phyloP scores from a whole-genome alignment of 1,140 invertebrate genomes.

The Cydia strobilella region DNA sequence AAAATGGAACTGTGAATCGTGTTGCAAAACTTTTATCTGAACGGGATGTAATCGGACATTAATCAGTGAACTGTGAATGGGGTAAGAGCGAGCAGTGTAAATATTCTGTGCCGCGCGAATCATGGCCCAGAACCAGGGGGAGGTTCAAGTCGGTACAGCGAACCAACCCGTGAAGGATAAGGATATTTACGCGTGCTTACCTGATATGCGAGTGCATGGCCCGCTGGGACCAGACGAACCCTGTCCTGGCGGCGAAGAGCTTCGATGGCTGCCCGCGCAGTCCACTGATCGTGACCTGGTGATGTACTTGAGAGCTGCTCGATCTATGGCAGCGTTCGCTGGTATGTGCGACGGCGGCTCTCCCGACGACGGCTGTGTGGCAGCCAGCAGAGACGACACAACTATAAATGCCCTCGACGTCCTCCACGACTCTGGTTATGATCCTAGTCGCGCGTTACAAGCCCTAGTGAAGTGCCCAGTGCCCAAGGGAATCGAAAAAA shows the following conservation, averaged over 20 bases:
- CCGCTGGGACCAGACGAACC: constrained; percentile 87
- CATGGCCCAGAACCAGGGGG: constrained; percentile 79
- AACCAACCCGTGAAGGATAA: constrained; percentile 77
- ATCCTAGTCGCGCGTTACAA: constrained; percentile 96
- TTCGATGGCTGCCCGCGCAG: constrained; percentile 95
- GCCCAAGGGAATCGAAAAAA: constrained; percentile 97
- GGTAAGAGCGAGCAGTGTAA: constrained; percentile 59
- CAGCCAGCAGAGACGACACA: constrained; percentile 97
- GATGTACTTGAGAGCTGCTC: constrained; percentile 97
- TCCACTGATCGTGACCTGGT: constrained; percentile 96
- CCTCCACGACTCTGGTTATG: constrained; percentile 96
- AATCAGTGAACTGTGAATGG: constrained; percentile 63
- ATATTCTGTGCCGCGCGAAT: constrained; percentile 57
- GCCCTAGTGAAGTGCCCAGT: constrained; percentile 98
- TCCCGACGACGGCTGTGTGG: constrained; percentile 97
- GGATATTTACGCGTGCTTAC: constrained; percentile 85
- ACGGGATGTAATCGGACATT: constrained; percentile 63
- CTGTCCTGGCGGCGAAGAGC: constrained; percentile 90
- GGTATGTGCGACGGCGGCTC: constrained; percentile 99
- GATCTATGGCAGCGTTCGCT: constrained; percentile 95
- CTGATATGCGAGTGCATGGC: constrained; percentile 84
- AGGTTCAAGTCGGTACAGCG: constrained; percentile 75
- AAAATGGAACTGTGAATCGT: constrained; percentile 53
- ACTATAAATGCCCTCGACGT: constrained; percentile 98
- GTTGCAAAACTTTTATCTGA: constrained; percentile 46